phyloP scores from a whole-genome alignment of 37 sponge, comb jelly and placozoan species.

The Ianthella basta region DNA sequence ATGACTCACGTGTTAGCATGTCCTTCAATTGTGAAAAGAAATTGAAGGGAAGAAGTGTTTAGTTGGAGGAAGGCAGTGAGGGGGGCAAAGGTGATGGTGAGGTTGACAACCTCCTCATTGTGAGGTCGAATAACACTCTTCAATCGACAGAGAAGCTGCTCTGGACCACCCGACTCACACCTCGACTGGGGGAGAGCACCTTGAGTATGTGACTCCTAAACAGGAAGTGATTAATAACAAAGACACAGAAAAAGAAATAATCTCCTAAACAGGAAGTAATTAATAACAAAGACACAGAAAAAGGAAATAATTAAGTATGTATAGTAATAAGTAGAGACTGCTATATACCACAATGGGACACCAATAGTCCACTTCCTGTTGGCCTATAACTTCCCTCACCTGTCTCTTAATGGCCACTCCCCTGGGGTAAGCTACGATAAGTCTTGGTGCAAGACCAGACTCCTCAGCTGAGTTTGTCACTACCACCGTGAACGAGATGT shows the following conservation, averaged over 20 bases:
- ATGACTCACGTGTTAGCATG: too few species aligned
- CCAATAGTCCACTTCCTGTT: neutral
- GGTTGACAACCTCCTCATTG: neutral
- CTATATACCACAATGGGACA: too few species aligned
- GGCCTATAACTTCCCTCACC: neutral
- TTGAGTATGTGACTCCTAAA: neutral
- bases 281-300: too few species aligned
- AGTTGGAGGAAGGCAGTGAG: neutral
- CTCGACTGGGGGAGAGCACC: neutral
- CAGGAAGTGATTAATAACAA: too few species aligned
- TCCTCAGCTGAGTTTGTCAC: neutral
- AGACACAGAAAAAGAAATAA: too few species aligned
- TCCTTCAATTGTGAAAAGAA: too few species aligned
- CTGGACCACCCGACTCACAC: neutral
- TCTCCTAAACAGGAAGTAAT: too few species aligned
- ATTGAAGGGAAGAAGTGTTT: neutral
- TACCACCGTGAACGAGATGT: neutral
- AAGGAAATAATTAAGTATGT: too few species aligned
- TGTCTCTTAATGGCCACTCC: neutral
- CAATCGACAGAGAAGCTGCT: neutral
- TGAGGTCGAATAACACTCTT: constrained; percentile 10
- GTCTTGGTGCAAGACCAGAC: neutral
- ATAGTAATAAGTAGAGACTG: too few species aligned
- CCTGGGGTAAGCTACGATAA: neutral
- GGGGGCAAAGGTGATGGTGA: constrained; percentile 2